Evolutionary conservation across 2,113 vertebrate species (phyloP).

Genomic region (Picathartes gymnocephalus): DNA sequence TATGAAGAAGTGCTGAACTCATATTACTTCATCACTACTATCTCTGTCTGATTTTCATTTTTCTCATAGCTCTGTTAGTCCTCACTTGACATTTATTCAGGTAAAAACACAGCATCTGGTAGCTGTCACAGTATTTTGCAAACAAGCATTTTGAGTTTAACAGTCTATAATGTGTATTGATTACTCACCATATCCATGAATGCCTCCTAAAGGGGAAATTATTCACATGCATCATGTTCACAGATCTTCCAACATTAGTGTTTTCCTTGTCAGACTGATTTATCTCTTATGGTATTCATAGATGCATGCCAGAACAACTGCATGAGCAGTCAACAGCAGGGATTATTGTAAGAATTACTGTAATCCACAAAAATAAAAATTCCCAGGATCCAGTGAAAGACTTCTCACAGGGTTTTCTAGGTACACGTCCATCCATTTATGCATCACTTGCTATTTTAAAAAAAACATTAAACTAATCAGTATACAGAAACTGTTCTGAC

Average conservation of each 20-base stretch:
- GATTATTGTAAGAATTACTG: constrained; percentile 77
- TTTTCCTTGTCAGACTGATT: constrained; percentile 68
- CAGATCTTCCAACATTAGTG: constrained; percentile 77
- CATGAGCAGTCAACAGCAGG: constrained; percentile 66
- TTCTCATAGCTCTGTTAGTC: neutral
- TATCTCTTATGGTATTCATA: constrained; percentile 70
- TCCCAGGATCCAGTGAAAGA: constrained; percentile 57
- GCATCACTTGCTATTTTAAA: constrained; percentile 55
- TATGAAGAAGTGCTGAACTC: neutral
- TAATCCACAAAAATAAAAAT: constrained; percentile 72
- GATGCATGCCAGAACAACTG: constrained; percentile 75
- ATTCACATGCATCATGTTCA: constrained; percentile 93
- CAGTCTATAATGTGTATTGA: constrained; percentile 49
- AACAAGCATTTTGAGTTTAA: constrained; percentile 48
- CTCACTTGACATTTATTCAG: neutral
- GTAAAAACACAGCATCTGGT: constrained; percentile 7
- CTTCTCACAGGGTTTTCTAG: constrained; percentile 66
- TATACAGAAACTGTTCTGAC: constrained; percentile 48
- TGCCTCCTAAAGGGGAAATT: constrained; percentile 94
- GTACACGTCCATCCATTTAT: constrained; percentile 73
- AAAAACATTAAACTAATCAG: constrained; percentile 47
- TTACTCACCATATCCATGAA: constrained; percentile 99
- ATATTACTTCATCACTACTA: constrained; percentile 25
- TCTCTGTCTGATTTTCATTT: constrained; percentile 1
- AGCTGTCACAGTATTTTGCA: constrained; percentile 57